These are phyloP conservation scores for Falco concolor DNA, from an alignment of 2,797 vertebrate species.

Conservation along the genomic window DNA sequence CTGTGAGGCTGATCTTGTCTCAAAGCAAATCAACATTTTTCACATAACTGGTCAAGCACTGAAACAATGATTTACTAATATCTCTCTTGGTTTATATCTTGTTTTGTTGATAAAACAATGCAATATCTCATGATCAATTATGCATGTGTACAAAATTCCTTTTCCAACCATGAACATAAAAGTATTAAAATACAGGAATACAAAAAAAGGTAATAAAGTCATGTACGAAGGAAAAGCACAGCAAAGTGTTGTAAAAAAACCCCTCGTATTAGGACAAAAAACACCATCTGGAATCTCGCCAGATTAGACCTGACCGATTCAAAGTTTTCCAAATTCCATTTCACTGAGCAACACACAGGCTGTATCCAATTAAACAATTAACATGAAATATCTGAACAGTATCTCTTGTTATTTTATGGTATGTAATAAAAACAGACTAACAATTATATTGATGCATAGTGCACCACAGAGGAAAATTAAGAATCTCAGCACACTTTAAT, in stretches of 20 bases:
- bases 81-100: not conserved
- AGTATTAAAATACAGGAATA: not conserved
- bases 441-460: not conserved
- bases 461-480: not conserved
- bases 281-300: not conserved
- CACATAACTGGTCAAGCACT: not conserved
- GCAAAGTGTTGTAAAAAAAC: not conserved
- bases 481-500: not conserved
- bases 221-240: not conserved
- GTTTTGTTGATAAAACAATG: not conserved
- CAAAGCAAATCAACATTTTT: not conserved
- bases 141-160: not conserved
- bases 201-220: not conserved
- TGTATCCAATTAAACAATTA: not conserved
- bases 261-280: not conserved
- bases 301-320: not conserved
- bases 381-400: not conserved
- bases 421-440: not conserved
- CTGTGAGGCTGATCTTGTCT: not conserved
- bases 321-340: not conserved
- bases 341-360: not conserved
- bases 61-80: not conserved
- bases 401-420: not conserved
- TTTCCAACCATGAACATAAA: not conserved
- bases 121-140: not conserved